Evolutionary conservation across 2,888 invertebrate species (phyloP).

Genomic region (Desoria tigrina): DNA sequence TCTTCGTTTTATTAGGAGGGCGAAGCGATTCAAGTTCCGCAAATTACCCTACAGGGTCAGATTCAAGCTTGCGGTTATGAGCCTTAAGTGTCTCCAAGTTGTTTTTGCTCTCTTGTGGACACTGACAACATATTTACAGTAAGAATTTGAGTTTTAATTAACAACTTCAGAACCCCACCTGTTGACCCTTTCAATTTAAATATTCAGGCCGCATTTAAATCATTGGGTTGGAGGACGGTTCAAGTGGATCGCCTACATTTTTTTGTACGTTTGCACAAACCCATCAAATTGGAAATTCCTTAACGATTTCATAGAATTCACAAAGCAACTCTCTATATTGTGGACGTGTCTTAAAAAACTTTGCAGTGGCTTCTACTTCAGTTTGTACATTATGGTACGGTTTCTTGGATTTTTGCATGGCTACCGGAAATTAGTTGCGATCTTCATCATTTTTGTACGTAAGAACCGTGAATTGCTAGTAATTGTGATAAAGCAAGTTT

Average conservation of each 20-base stretch:
- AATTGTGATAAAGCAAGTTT: too few species aligned
- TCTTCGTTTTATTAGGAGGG: background rate
- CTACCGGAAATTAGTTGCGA: background rate
- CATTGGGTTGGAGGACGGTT: background rate
- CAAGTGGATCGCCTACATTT: slow-evolving; percentile 2
- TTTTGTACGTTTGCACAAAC: background rate
- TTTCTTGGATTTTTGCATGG: background rate
- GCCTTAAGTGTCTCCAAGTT: background rate
- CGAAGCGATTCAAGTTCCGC: background rate
- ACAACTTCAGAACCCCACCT: background rate
- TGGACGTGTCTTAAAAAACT: background rate
- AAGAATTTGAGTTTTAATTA: background rate
- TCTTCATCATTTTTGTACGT: background rate
- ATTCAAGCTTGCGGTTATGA: slow-evolving; percentile 1
- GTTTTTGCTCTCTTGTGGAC: background rate
- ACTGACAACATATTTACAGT: background rate
- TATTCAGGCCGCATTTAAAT: background rate
- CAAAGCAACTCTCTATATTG: background rate
- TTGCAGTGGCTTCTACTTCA: background rate
- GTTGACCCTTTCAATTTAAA: background rate
- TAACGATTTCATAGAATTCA: background rate
- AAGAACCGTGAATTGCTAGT: background rate
- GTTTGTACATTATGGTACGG: background rate
- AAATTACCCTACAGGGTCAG: background rate
- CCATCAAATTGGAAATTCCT: background rate